Evolutionary conservation across 2,888 invertebrate species (phyloP).

Genomic region (Metacarcinus magister): DNA sequence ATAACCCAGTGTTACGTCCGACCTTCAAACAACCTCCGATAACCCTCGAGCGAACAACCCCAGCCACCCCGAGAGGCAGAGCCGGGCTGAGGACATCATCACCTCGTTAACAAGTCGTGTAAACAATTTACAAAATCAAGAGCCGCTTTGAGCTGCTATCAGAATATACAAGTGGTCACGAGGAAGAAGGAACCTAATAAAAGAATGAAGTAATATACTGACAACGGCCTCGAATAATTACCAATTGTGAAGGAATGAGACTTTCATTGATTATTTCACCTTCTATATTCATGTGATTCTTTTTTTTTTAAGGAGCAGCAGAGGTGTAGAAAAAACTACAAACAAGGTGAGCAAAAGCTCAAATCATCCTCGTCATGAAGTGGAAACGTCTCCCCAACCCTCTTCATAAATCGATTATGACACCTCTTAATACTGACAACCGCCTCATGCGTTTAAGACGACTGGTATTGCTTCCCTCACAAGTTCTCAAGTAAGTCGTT

Average conservation of each 20-base stretch:
- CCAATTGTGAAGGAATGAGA: neutral
- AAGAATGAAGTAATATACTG: neutral
- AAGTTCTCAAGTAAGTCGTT: neutral
- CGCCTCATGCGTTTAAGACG: neutral
- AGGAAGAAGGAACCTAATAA: neutral
- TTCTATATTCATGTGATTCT: neutral
- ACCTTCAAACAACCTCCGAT: constrained; percentile 78
- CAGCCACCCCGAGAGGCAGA: neutral
- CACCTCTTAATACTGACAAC: neutral
- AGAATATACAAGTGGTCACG: neutral
- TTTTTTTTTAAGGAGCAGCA: neutral
- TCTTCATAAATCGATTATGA: neutral
- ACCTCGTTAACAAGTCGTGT: constrained; percentile 37
- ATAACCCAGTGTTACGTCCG: constrained; percentile 78
- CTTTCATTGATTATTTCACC: neutral
- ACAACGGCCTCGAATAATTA: neutral
- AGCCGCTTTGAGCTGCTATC: constrained; percentile 16
- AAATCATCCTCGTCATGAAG: neutral
- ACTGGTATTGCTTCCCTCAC: neutral
- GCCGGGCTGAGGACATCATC: constrained; percentile 27
- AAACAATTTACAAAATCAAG: constrained; percentile 44
- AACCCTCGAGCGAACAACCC: constrained; percentile 64
- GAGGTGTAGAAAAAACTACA: neutral
- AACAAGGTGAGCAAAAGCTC: neutral
- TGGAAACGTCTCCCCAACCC: too few species aligned